A percentile compares a stretch with the other conserved stretches of the same genome.
Conservation (phyloP, 1,140 invertebrate species). For the Chelonus insularis region DNA sequence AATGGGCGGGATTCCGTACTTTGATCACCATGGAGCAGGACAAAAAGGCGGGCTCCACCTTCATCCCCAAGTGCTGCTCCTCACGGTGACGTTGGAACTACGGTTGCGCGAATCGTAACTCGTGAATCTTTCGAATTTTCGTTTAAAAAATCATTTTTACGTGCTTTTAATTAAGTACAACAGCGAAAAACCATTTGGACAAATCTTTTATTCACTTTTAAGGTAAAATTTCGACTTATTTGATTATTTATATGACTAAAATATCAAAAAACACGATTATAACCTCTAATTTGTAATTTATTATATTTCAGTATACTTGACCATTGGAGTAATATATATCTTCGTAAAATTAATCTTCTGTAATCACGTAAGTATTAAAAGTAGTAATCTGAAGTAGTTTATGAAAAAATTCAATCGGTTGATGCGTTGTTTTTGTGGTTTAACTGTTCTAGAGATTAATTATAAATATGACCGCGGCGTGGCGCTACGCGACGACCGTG, state of each 20-base stretch:
- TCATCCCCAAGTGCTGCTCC: constrained; percentile 31
- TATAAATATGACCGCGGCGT: constrained; percentile 24
- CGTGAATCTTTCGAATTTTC: constrained; percentile 49
- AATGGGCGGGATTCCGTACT: constrained; percentile 14
- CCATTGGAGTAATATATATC: too few species aligned
- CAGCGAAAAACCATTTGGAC: not conserved
- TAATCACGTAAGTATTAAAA: too few species aligned
- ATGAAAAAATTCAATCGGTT: not conserved
- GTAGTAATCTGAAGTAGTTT: not conserved
- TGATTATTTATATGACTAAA: too few species aligned
- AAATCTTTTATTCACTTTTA: not conserved
- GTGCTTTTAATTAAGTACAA: not conserved
- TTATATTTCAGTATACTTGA: too few species aligned
- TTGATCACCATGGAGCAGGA: constrained; percentile 11
- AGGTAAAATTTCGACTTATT: too few species aligned
- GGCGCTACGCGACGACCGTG: constrained; percentile 41
- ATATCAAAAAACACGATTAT: too few species aligned
- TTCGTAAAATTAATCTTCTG: too few species aligned
- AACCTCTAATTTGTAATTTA: too few species aligned
- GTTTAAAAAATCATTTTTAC: constrained; percentile 25
- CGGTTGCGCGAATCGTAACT: constrained; percentile 42
- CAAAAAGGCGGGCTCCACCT: constrained; percentile 19
- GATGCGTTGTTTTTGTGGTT: constrained; percentile 4
- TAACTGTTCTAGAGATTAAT: not conserved
- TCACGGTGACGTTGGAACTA: constrained; percentile 39